Evolutionary conservation across 1,140 invertebrate genomes (phyloP), one percentile per base, ranked within the genome.

Genomic region (Elymnias hypermnestra): DNA sequence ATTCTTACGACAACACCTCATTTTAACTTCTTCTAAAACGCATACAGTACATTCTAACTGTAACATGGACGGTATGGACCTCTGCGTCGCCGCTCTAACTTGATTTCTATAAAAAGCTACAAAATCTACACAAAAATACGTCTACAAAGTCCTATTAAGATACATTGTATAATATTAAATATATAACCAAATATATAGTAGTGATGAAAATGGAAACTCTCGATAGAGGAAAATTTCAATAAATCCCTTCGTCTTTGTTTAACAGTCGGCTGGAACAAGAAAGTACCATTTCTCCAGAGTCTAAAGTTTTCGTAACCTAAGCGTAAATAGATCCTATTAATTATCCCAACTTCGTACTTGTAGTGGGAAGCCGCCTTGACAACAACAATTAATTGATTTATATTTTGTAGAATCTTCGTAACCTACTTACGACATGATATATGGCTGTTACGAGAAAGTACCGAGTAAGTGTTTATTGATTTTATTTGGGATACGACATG

Each of bases 371-470:
- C 18, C 12, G 28, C 18, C 29, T 9, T 39, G 21, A 48, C 15
- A 25, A 40, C 31, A 36, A 43, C 37, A 40, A 50, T 43, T 37
- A 50, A 50, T 50, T 50, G 39, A 43, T 37, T 22, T 43, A 28
- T 50, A 35, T 13, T 12, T 28, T 38, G 35, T 28, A 38, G 17
- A 15, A 43, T 43, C 23, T 38, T 43, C 22, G 12, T 31, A 51
- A 51, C 29, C 47, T 46, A 50, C 41, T 56, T 50, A 35, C 29
- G 31, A 22, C 39, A 37, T 45, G 37, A 50, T 49, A 38, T 41
- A 50, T 49, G 39, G 25, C 31, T 21, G 10, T 26, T 43, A 39
- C 33, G 14, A 53, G 51, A 53, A 48, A 39, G 38, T 42, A 37
- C 9, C 35, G 17, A 31, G 12, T 37, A 37, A 54, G 36, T 49